Evolutionary conservation across 37 sponge, comb jelly and placozoan genomes (phyloP), one percentile per base, ranked within the genome.

Genomic region (Aplysina aerophoba): DNA sequence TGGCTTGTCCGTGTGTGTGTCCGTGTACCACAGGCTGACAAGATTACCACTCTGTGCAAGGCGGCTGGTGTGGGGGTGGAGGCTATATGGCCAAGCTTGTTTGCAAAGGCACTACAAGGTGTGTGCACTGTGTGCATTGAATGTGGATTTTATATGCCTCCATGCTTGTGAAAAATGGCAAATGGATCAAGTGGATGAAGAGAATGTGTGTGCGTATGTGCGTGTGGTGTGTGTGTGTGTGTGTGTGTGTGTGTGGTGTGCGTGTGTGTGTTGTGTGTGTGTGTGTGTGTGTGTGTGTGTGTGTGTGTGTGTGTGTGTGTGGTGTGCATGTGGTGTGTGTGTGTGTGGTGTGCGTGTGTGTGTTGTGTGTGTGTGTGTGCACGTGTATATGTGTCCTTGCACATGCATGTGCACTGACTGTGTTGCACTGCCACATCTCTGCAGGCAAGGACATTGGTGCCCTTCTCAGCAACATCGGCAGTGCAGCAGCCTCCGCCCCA

Each of bases 1-100:
- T 3, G 50, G 8, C 8, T 44, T 8, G 8, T 8, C 50, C 50
- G 50, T 44, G 50, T 44, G 50, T 44, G 50, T 75, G 55, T 39
- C 11, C 8, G 37, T 40, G 3, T 36, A 17, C 44, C 66, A 22
- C 84, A 95, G 96, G 95, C 99, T 1, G 99, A 96, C 53, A 98
- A 95, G 84, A 96, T 98, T 78, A 87, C 84, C 27, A 92, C 94
- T 34, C 88, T 98, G 37, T 86, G 89, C 55, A 94, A 96, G 62
- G 95, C 97, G 55, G 99, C 99, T 84, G 91, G 88, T 19, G 93
- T 98, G 11, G 83, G 83, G 1, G 89, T 94, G 58, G 99, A 98
- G 80, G 90, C 95, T 3, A 88, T 96, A 69, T 98, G 99, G 99
- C 91, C 99, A 1, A 86, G 59, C 55, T 88, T 98, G 35, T 96